Evolutionary conservation across 2,888 invertebrate species (phyloP), one percentile per base, ranked within the genome.

Genomic region (Drosophila hamatofila): DNA sequence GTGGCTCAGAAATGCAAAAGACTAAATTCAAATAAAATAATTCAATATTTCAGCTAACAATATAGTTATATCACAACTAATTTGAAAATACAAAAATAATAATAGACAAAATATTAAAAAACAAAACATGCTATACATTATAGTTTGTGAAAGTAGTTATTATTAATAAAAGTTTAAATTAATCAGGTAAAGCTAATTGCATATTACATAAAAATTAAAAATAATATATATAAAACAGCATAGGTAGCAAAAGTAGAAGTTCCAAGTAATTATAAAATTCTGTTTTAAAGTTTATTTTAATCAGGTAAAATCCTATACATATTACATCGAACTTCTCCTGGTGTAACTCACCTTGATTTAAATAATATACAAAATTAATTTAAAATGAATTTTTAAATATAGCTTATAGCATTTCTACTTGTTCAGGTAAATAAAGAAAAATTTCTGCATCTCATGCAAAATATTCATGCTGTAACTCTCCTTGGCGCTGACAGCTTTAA

Each of bases 401-500:
- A 12, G 18, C 21, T 5, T 11, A 42, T 12, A 6, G 6, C 12
- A 21, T 21, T 3, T 14, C 21, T 21, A 6, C 21, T 6, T 14
- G 21, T 23, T 30, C 48, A 30, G 48, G 18, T 30, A 30, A 49
- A 49, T 33, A 8, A 49, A 14, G 25, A 30, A 21, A 14, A 6
- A 23, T 35, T 11, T 16, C 12, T 21, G 27, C 27, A 27, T 27
- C 27, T 1, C 21, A n/a, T 6, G 48, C 1, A 30, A 30, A 57
- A 39, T 23, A 41, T 23, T 6, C 49, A 7, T 41, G 49, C 70
- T n/a, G 48, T 57, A 39, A 58, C 58, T 56, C 46, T 14, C 14
- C 30, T 23, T 51, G 11, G 12, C 12, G 55, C 55, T 59, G 42
- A 51, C 56, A 27, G 71, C 57, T 42, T 54, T 27, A 75, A 75